phyloP scores from a whole-genome alignment of 2,797 vertebrate species.

The Spondyliosoma cantharus region DNA sequence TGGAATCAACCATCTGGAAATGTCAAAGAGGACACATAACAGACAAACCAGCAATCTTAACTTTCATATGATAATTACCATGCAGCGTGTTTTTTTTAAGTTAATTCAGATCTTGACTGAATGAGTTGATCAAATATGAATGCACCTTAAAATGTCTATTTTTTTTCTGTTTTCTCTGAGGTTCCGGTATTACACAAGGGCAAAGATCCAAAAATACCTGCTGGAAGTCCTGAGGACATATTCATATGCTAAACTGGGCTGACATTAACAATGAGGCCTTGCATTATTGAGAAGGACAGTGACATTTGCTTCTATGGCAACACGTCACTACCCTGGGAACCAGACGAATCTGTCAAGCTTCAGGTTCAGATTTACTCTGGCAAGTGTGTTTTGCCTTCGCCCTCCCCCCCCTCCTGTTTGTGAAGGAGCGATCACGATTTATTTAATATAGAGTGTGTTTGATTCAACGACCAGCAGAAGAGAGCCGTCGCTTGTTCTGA shows the following conservation, averaged over 20 bases:
- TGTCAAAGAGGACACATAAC: conserved; percentile 32
- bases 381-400: too few species aligned
- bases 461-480: too few species aligned
- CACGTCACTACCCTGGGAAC: neutral
- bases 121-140: conserved; percentile 51
- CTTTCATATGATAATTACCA: neutral
- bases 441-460: too few species aligned
- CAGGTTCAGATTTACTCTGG: too few species aligned
- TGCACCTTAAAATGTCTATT: conserved; percentile 8
- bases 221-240: conserved; percentile 39
- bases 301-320: conserved; percentile 26
- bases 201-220: conserved; percentile 55
- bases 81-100: neutral
- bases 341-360: too few species aligned
- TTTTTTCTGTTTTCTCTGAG: conserved; percentile 3
- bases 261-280: conserved; percentile 48
- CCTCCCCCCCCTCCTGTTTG: too few species aligned
- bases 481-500: too few species aligned
- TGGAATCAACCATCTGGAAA: conserved; percentile 56
- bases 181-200: neutral
- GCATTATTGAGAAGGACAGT: conserved; percentile 49
- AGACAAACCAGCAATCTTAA: conserved; percentile 3
- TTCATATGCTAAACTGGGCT: conserved; percentile 36
- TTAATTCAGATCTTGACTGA: neutral
- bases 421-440: too few species aligned